phyloP scores from a whole-genome alignment of 2,113 vertebrate species.

The Chaenocephalus aceratus region DNA sequence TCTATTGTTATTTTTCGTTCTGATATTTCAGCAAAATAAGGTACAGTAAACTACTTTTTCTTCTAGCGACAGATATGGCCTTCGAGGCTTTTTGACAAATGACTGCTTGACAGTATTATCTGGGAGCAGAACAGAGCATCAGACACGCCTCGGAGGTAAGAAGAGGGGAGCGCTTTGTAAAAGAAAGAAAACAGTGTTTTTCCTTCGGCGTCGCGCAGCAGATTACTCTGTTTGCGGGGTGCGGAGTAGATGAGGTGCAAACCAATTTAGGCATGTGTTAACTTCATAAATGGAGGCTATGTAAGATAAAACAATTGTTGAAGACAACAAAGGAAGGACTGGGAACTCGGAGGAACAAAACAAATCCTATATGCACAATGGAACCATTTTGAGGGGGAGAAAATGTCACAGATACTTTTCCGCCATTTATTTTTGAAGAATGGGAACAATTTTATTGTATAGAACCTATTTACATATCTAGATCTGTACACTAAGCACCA shows the following conservation, averaged over 20 bases:
- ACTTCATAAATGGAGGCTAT: constrained; percentile 77
- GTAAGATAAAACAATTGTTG: constrained; percentile 76
- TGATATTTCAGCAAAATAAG: constrained; percentile 76
- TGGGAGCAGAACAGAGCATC: constrained; percentile 69
- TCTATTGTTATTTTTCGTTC: constrained; percentile 68
- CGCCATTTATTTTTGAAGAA: constrained; percentile 88
- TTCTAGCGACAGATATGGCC: constrained; percentile 73
- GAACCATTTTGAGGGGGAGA: constrained; percentile 87
- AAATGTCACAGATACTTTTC: constrained; percentile 93
- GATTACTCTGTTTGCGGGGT: constrained; percentile 72
- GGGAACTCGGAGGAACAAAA: constrained; percentile 81
- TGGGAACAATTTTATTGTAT: constrained; percentile 95
- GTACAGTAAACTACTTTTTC: constrained; percentile 67
- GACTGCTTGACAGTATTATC: constrained; percentile 75
- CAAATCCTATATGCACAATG: constrained; percentile 95
- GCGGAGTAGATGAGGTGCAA: constrained; percentile 70
- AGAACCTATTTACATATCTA: constrained; percentile 97
- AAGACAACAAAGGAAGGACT: constrained; percentile 82
- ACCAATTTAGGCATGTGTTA: constrained; percentile 92
- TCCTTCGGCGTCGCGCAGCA: constrained; percentile 86
- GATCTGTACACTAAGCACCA: constrained; percentile 97
- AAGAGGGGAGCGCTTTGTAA: constrained; percentile 76
- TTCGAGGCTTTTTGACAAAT: constrained; percentile 75
- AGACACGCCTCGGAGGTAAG: constrained; percentile 67
- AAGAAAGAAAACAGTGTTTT: constrained; percentile 84